These are phyloP conservation scores for Metallyticus violacea DNA, from an alignment of 2,888 invertebrate species.

Conservation along the genomic window DNA sequence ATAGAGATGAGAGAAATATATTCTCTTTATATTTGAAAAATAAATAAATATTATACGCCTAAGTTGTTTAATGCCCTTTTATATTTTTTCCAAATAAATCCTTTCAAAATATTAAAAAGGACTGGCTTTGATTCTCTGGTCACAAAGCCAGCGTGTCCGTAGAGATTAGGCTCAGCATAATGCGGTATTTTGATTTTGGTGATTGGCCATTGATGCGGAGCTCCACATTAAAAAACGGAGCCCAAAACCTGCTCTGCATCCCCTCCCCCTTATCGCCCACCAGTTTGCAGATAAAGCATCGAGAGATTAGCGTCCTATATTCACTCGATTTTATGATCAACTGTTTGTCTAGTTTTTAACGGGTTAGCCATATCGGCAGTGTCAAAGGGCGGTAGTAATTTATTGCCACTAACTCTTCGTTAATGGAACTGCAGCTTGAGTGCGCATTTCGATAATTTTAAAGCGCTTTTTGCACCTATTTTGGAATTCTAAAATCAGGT, in stretches of 20 bases:
- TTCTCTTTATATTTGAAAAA: neutral
- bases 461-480: too few relatives aligned
- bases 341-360: conserved; percentile 13
- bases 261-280: neutral
- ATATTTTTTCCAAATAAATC: neutral
- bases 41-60: neutral
- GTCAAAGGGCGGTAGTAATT: neutral
- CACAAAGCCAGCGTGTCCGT: neutral
- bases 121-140: neutral
- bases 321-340: neutral
- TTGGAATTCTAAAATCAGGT: too few relatives aligned
- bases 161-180: neutral
- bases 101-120: neutral
- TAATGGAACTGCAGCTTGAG: neutral
- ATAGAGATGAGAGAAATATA: too few relatives aligned
- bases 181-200: neutral
- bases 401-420: neutral
- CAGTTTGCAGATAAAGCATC: neutral
- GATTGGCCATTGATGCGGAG: neutral
- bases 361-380: neutral
- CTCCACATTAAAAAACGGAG: neutral
- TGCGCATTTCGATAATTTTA: too few relatives aligned
- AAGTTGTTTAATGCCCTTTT: neutral
- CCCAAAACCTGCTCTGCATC: neutral
- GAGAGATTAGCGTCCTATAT: neutral